A percentile compares a stretch with the other conserved stretches of the same genome.
phyloP scores from a whole-genome alignment of 2,797 vertebrate genomes.

The Characodon lateralis region DNA sequence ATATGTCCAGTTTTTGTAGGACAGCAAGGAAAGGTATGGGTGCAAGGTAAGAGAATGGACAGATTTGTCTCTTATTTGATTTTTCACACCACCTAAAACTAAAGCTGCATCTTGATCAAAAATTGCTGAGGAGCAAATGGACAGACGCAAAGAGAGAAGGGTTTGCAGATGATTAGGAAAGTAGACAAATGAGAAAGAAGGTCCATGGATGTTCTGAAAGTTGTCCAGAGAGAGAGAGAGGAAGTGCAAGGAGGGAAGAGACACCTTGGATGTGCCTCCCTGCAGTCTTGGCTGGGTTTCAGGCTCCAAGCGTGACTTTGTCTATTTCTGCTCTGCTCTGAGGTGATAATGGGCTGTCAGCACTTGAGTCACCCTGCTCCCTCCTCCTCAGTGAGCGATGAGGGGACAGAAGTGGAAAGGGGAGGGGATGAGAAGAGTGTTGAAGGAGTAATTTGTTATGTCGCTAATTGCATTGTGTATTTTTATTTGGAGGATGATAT shows the following conservation, averaged over 20 bases:
- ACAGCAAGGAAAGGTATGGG: slow-evolving; percentile 42
- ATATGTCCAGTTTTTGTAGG: slow-evolving; percentile 44
- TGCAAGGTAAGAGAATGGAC: slow-evolving; percentile 35
- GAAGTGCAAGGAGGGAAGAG: slow-evolving; percentile 9
- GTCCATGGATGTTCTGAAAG: slow-evolving; percentile 43
- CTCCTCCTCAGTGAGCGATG: slow-evolving; percentile 37
- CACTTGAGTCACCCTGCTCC: slow-evolving; percentile 57
- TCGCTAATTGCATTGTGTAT: slow-evolving; percentile 60
- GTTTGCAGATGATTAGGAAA: slow-evolving; percentile 40
- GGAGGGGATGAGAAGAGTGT: slow-evolving; percentile 21
- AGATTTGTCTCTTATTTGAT: not conserved
- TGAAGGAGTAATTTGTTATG: slow-evolving; percentile 54
- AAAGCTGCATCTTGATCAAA: slow-evolving; percentile 4
- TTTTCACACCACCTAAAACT: not conserved
- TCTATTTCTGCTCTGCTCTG: slow-evolving; percentile 77
- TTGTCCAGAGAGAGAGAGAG: slow-evolving; percentile 40
- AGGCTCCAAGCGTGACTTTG: slow-evolving; percentile 69
- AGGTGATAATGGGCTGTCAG: slow-evolving; percentile 79
- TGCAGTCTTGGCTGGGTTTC: slow-evolving; percentile 71
- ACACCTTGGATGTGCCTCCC: slow-evolving; percentile 65
- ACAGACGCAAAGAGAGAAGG: slow-evolving; percentile 9
- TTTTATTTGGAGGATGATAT: slow-evolving; percentile 46
- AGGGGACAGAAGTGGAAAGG: slow-evolving; percentile 7
- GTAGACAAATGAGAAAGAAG: slow-evolving; percentile 44
- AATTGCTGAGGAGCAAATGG: slow-evolving; percentile 15